Percentiles rank a stretch among this genome's conserved stretches.
These are phyloP conservation scores for Drosophila novamexicana DNA, from an alignment of 1,140 invertebrate species.

Conservation along the genomic window DNA sequence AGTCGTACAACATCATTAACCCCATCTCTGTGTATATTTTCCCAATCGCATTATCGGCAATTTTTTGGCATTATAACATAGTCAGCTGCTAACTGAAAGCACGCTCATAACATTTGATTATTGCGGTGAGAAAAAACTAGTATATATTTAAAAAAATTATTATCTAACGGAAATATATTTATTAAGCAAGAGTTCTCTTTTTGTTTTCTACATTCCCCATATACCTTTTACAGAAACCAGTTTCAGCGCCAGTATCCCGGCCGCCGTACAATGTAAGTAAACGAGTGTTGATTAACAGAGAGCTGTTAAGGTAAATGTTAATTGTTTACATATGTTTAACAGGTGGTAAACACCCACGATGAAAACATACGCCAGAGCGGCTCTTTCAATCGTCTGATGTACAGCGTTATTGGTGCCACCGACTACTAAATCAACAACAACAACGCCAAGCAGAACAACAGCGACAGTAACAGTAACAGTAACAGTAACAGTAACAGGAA, in stretches of 20 bases:
- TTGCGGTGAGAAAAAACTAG: constrained; percentile 20
- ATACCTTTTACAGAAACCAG: constrained; percentile 71
- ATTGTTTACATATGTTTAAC: constrained; percentile 6
- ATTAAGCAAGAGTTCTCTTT: constrained; percentile 16
- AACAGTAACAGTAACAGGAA: constrained; percentile 42
- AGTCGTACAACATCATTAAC: constrained; percentile 61
- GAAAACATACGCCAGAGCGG: constrained; percentile 95
- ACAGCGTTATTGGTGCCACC: constrained; percentile 92
- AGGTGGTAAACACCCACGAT: constrained; percentile 85
- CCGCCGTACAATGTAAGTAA: constrained; percentile 84
- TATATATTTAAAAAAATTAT: constrained; percentile 13
- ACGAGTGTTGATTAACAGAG: constrained; percentile 1
- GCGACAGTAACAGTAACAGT: constrained; percentile 22
- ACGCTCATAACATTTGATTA: constrained; percentile 64
- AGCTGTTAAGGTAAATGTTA: constrained; percentile 25
- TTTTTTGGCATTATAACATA: constrained; percentile 59
- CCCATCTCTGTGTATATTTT: constrained; percentile 76
- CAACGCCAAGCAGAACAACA: constrained; percentile 37
- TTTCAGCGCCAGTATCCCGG: constrained; percentile 81
- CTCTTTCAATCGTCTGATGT: constrained; percentile 96
- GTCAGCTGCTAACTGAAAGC: constrained; percentile 53
- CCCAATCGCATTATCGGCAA: constrained; percentile 51
- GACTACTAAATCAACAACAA: constrained; percentile 86
- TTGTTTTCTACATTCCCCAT: constrained; percentile 25
- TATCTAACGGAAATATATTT: constrained; percentile 30